Evolutionary conservation across 2,888 invertebrate species (phyloP).

Genomic region (Carpatolechia fugitivella): DNA sequence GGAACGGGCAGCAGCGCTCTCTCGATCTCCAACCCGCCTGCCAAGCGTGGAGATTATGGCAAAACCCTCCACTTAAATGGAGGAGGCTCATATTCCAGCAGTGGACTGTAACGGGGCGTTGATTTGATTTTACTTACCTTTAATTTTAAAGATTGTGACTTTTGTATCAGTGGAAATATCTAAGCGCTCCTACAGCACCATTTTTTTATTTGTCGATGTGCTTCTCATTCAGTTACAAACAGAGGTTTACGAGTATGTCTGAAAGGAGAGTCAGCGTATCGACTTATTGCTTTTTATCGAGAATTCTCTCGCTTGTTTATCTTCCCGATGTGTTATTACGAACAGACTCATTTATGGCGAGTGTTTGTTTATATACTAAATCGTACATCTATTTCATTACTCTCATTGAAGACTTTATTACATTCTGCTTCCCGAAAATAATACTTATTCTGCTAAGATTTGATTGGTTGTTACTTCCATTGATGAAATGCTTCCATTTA

Average conservation of each 20-base stretch:
- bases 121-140: too few species aligned
- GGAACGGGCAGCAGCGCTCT: too few species aligned
- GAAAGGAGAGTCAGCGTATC: conserved; percentile 39
- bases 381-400: conserved; percentile 19
- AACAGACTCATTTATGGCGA: conserved; percentile 37
- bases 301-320: conserved; percentile 57
- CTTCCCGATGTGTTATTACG: conserved; percentile 48
- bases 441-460: too few species aligned
- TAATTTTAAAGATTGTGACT: too few species aligned
- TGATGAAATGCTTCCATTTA: too few species aligned
- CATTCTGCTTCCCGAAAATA: neutral
- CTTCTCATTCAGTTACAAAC: conserved; percentile 44
- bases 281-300: conserved; percentile 63
- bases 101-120: too few species aligned
- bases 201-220: neutral
- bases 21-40: too few species aligned
- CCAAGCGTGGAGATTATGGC: too few species aligned
- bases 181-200: neutral
- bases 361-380: conserved; percentile 45
- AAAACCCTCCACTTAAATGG: too few species aligned
- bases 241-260: conserved; percentile 43
- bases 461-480: too few species aligned
- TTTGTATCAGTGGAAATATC: neutral
- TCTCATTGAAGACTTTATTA: neutral
- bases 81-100: too few species aligned